Evolutionary conservation across 37 sponge, comb jelly and placozoan species (phyloP), one percentile per base, ranked within the genome.

Genomic region (Diacarnus erythraeanus): DNA sequence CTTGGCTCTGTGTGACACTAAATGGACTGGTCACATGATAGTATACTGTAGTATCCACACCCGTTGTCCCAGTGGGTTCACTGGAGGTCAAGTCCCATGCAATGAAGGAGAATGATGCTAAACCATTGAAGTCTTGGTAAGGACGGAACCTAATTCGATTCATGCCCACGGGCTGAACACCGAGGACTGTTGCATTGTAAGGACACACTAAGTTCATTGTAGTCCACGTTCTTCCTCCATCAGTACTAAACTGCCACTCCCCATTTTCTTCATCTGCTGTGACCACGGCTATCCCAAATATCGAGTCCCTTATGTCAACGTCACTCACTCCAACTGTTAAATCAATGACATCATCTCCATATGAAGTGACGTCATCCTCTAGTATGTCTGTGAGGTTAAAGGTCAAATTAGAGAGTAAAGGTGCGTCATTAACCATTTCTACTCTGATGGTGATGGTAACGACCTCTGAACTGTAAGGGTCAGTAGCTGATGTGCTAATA

Each of bases 11-110:
- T 25, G 68, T 66, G 20, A 64, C 60, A 60, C 96, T 96, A 73
- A 84, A 92, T 6, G 93, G 59, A 29, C 96, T 89, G 21, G 83
- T 92, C 18, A 92, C 72, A 15, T 71, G 77, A 56, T 96, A 83
- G 39, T 74, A 69, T 4, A 25, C 9, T 0, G 77, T 58, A 3
- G 72, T 77, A 65, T 87, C 71, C 9, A 86, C 83, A 36, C 61
- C 54, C 57, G 57, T 59, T 35, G 76, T 81, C n/a, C 90, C 90
- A 33, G 88, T 75, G 2, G 71, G 41, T 6, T 75, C 74, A 1
- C 90, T 91, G 26, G 84, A 86, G 6, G 96, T 89, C 47, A 92
- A 66, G 58, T 96, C 96, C 96, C 96, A 96, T n/a, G 83, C 88
- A n/a, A 84, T 38, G 58, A 92, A 96, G 36, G 78, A 74, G 40